Base-by-base conservation (phyloP, 2,888 invertebrate species). In the Acleris literana region DNA sequence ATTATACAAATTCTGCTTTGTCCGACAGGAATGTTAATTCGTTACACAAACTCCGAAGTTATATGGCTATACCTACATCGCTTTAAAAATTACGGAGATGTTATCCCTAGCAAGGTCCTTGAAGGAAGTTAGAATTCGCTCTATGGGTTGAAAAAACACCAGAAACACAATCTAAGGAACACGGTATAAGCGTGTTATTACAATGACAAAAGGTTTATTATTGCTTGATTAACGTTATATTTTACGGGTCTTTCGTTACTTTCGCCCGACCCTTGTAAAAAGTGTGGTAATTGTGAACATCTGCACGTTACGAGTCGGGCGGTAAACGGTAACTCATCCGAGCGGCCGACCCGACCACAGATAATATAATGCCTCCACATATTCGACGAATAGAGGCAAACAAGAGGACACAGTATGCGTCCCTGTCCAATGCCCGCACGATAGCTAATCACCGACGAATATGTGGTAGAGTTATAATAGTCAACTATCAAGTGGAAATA, bases 211-310 rank as follows among this genome's bases (percentile, higher is more conserved):
- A 39, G 39, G 39, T 39, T 4, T 39, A 13, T 39, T 39, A 39
- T 39, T 39, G 39, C 39, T 39, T 39, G 39, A 39, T 39, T 13
- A 39, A 39, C 13, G 13, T 13, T 13, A 39, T 13, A 13, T 39
- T 39, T 39, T 39, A 39, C 39, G 39, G 39, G 39, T 39, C 13
- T 13, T 13, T 39, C 39, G 11, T 13, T 46, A 60, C 78, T 77
- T 78, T 78, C 75, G 78, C 75, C 74, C 72, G 72, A 69, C 72
- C 74, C 76, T 75, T 68, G 70, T 69, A 70, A 74, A 77, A 73
- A 70, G 70, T 72, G 72, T 75, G 76, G 80, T 86, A 86, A 87
- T 87, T 84, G 79, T 76, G 85, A 88, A 87, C 88, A 88, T 88
- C 88, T 88, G 88, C 84, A 76, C 75, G 74, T 69, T 72, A 72